A percentile compares a stretch with the other conserved stretches of the same genome.
phyloP scores from a whole-genome alignment of 1,140 invertebrate species.

The Pseudachorutes palmiensis region DNA sequence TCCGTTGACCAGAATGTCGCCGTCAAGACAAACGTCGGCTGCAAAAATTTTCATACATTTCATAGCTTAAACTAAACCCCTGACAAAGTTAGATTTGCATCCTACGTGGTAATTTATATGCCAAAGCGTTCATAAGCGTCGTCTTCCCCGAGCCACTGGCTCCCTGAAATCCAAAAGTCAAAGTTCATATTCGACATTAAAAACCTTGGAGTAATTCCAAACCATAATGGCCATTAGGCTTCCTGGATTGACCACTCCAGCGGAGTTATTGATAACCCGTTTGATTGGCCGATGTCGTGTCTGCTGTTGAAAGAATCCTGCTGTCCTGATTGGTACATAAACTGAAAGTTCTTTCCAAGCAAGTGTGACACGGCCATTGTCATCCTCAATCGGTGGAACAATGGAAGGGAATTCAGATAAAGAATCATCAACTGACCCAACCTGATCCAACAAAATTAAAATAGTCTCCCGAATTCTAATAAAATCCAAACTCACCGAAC shows the following conservation, averaged over 20 bases:
- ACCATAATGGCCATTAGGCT: constrained; percentile 88
- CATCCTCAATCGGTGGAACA: too few species aligned
- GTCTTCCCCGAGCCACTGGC: constrained; percentile 46
- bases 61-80: background rate
- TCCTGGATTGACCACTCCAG: constrained; percentile 74
- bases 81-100: background rate
- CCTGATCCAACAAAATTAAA: too few species aligned
- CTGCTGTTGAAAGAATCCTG: constrained; percentile 39
- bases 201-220: constrained; percentile 47
- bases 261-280: constrained; percentile 60
- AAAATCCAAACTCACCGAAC: too few species aligned
- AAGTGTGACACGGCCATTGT: constrained; percentile 19
- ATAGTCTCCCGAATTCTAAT: too few species aligned
- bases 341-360: constrained; percentile 53
- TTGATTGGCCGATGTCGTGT: constrained; percentile 46
- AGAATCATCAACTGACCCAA: too few species aligned
- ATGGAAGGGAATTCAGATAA: background rate
- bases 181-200: constrained; percentile 43
- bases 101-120: constrained; percentile 41
- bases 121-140: constrained; percentile 54
- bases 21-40: constrained; percentile 43
- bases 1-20: constrained; percentile 45
- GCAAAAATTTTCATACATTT: constrained; percentile 4
- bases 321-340: constrained; percentile 50
- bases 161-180: constrained; percentile 39